phyloP scores from a whole-genome alignment of 2,797 vertebrate species.

The Alfaro cultratus region DNA sequence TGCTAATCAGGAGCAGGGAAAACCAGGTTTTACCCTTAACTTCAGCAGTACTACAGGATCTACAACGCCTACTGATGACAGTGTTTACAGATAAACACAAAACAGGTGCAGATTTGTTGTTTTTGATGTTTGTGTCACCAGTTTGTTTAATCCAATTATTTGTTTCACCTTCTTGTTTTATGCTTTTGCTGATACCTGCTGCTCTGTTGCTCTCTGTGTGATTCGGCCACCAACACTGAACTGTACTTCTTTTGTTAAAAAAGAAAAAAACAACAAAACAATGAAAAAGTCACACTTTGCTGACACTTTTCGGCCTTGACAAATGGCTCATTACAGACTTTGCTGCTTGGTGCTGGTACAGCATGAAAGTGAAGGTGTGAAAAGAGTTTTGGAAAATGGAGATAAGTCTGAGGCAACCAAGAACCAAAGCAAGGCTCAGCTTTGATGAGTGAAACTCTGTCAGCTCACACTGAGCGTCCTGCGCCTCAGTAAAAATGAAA shows the following conservation, averaged over 20 bases:
- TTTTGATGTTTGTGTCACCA: neutral
- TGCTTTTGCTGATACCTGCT: slow-evolving; percentile 1
- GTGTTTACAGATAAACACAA: slow-evolving; percentile 32
- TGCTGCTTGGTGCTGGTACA: slow-evolving; percentile 4
- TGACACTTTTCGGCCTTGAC: slow-evolving; percentile 23
- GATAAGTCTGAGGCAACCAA: slow-evolving; percentile 5
- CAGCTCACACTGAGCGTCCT: neutral
- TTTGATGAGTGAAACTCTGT: slow-evolving; percentile 28
- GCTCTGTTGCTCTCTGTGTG: neutral
- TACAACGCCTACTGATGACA: neutral
- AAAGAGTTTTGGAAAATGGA: slow-evolving; percentile 22
- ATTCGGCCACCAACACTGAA: neutral
- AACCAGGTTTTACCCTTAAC: neutral
- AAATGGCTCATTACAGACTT: slow-evolving; percentile 14
- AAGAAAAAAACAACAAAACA: neutral
- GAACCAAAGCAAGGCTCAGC: slow-evolving; percentile 4
- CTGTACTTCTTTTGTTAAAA: neutral
- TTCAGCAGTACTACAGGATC: neutral
- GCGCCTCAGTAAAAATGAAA: slow-evolving; percentile 15
- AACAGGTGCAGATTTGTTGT: neutral
- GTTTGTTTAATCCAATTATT: neutral
- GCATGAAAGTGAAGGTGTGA: slow-evolving; percentile 24
- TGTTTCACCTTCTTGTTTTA: neutral
- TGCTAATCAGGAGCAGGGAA: slow-evolving; percentile 8
- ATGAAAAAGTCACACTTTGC: slow-evolving; percentile 4